These are phyloP conservation scores for Alligator mississippiensis DNA, from an alignment of 2,113 vertebrate species.

Conservation along the genomic window DNA sequence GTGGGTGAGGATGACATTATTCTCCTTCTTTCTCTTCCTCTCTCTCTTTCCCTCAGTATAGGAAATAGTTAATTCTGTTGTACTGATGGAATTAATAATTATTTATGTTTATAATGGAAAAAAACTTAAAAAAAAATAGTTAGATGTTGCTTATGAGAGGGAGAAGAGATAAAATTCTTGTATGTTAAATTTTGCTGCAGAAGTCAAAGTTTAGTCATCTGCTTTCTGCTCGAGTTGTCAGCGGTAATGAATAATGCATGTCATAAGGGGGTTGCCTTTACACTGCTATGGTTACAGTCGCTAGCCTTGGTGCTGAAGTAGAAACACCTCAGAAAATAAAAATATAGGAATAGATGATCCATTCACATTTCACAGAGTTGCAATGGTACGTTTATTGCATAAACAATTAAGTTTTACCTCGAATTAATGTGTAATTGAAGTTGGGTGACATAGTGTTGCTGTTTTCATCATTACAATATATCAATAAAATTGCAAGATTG, in stretches of 20 bases:
- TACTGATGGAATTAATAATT: fast-evolving
- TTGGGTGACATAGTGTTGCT: fast-evolving
- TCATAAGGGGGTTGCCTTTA: background rate
- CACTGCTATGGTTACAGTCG: background rate
- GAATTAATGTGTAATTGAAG: background rate
- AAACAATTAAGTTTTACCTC: background rate
- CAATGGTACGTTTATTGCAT: background rate
- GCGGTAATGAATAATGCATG: background rate
- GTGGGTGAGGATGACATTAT: no score
- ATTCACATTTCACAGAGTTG: background rate
- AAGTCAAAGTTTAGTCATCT: background rate
- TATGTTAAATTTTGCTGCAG: background rate
- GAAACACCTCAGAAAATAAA: background rate
- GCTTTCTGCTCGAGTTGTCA: background rate
- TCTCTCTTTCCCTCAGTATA: no score
- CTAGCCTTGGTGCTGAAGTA: conserved; percentile 74
- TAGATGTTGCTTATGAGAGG: background rate
- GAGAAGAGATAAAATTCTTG: background rate
- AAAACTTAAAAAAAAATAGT: fast-evolving
- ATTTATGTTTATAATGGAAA: fast-evolving
- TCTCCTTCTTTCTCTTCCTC: no score
- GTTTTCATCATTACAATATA: background rate
- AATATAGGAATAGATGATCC: fast-evolving
- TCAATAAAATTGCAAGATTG: background rate
- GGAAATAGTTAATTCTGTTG: fast-evolving